Base-by-base conservation (phyloP, 1,140 invertebrate genomes). In the Tetraneura akinire region DNA sequence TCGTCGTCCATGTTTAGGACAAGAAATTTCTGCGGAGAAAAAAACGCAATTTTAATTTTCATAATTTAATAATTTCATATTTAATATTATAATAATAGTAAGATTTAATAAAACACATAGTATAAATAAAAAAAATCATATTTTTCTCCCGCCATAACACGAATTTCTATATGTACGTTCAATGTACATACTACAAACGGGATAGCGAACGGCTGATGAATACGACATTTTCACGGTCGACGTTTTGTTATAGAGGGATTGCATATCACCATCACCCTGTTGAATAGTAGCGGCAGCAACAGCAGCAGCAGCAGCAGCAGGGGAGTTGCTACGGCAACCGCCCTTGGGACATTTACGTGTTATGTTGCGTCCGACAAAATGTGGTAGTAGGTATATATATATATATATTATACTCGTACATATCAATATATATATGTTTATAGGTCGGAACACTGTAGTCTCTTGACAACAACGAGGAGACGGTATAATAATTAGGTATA, bases 321-420 rank as follows among this genome's bases (percentile, higher is more conserved):
- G 74, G 74, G 74, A 78, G 74, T 78, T 78, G 55, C 55, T 37
- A 60, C 55, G 53, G 55, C 53, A 71, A 71, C 68, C 32, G 68
- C 45, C 68, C 45, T 71, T 51, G 45, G 42, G 66, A 37, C 37
- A 47, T 47, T 45, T 37, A 47, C 42, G 21, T 68, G 23, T 42
- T 47, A 62, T 62, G 16, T 29, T 23, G 26, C 57, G 57, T 42
- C 11, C 32, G 37, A n/a, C n/a, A n/a, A n/a, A n/a, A n/a, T n/a
- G n/a, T n/a, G n/a, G n/a, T n/a, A n/a, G n/a, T n/a, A n/a, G n/a
- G n/a, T n/a, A n/a, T n/a, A n/a, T n/a, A n/a, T n/a, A n/a, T n/a
- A n/a, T n/a, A n/a, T n/a, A n/a, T n/a, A n/a, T n/a, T n/a, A n/a
- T n/a, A n/a, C n/a, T n/a, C n/a, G n/a, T n/a, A n/a, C n/a, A n/a